Evolutionary conservation across 2,797 vertebrate genomes (phyloP).

Genomic region (Lacerta viridis): DNA sequence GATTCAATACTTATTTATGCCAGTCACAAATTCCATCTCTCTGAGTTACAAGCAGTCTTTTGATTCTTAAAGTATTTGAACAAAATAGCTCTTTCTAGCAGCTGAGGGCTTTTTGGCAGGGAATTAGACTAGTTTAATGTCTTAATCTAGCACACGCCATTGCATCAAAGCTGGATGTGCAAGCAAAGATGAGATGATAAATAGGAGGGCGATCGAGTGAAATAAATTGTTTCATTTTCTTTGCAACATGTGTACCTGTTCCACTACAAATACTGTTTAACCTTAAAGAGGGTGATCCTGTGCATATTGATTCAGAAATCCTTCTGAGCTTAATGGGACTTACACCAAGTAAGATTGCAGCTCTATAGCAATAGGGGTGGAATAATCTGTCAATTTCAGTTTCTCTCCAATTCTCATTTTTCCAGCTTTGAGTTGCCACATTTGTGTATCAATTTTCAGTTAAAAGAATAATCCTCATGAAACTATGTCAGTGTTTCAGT

Average conservation of each 20-base stretch:
- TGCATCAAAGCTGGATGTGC: constrained; percentile 1
- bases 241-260: background rate
- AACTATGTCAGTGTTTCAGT: no score
- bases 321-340: background rate
- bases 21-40: constrained; percentile 43
- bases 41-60: constrained; percentile 36
- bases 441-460: no score
- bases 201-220: background rate
- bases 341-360: background rate
- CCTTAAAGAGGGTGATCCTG: background rate
- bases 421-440: no score
- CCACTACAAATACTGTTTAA: background rate
- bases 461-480: no score
- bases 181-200: constrained; percentile 22
- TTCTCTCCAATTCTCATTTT: no score
- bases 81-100: constrained; percentile 34
- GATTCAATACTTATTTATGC: constrained; percentile 46
- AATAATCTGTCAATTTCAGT: no score
- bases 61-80: constrained; percentile 47
- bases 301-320: constrained; percentile 1
- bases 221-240: constrained; percentile 9
- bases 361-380: background rate
- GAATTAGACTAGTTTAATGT: constrained; percentile 31
- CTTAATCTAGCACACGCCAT: constrained; percentile 26
- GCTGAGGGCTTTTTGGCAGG: background rate